Conservation (phyloP, 2,888 invertebrate species). For the Hypolimnas misippus region DNA sequence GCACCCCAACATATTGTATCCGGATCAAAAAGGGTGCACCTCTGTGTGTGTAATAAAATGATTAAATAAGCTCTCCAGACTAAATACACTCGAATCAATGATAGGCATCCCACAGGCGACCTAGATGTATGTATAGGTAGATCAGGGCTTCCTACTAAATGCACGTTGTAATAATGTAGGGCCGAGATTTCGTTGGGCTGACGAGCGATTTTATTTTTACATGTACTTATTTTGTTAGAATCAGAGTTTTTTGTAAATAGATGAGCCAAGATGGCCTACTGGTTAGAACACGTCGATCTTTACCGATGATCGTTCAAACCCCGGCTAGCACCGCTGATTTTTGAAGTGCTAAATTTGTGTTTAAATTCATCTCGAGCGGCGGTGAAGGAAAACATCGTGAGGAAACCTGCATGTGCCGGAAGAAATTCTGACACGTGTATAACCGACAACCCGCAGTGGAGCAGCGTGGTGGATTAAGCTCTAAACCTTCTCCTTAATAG, state of each 20-base stretch:
- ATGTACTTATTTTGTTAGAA: background rate
- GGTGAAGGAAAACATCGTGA: too few species aligned
- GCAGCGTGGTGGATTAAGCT: too few species aligned
- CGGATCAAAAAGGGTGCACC: constrained; percentile 29
- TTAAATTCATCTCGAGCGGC: too few species aligned
- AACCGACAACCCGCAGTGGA: too few species aligned
- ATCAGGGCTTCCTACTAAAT: constrained; percentile 9
- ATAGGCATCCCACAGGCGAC: constrained; percentile 15
- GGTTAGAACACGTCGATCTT: too few species aligned
- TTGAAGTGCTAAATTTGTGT: too few species aligned
- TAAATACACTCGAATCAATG: constrained; percentile 23
- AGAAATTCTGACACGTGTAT: too few species aligned
- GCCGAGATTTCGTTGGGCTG: background rate
- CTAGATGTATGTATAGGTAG: constrained; percentile 7
- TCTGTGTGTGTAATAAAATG: constrained; percentile 25
- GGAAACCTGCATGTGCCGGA: too few species aligned
- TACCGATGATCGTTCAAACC: too few species aligned
- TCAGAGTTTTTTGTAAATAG: background rate
- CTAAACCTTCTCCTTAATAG: too few species aligned
- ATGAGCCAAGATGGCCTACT: too few species aligned
- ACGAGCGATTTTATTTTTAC: background rate
- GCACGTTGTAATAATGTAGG: constrained; percentile 9
- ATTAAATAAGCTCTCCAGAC: constrained; percentile 29
- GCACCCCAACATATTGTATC: constrained; percentile 27
- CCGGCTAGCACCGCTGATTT: too few species aligned